A percentile compares a stretch with the other conserved stretches of the same genome.
phyloP scores from a whole-genome alignment of 2,797 vertebrate genomes.

The Sternarchorhynchus goeldii region DNA sequence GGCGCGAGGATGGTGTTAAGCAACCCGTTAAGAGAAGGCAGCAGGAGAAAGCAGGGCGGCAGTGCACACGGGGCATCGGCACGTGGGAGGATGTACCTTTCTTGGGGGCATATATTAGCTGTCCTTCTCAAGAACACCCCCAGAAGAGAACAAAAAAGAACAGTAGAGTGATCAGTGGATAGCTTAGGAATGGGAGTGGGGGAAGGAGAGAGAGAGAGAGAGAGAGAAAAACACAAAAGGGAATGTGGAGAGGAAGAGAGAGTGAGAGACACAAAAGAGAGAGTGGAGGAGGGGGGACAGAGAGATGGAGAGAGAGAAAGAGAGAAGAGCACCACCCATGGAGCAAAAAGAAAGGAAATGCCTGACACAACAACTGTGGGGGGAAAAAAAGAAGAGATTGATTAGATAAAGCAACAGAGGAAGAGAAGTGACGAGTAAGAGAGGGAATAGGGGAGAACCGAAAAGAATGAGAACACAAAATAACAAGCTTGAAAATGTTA shows the following conservation, averaged over 20 bases:
- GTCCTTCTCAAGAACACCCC: slow-evolving; percentile 92
- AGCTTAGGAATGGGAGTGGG: slow-evolving; percentile 63
- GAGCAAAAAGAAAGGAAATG: slow-evolving; percentile 72
- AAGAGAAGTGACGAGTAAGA: slow-evolving; percentile 48
- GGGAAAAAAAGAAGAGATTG: slow-evolving; percentile 77
- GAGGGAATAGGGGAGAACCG: neutral
- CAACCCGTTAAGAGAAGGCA: slow-evolving; percentile 38
- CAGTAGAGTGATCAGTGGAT: slow-evolving; percentile 83
- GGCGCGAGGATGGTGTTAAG: slow-evolving; percentile 36
- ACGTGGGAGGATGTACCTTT: slow-evolving; percentile 83
- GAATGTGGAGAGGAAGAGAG: slow-evolving; percentile 50
- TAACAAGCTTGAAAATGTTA: neutral
- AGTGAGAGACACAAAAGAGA: slow-evolving; percentile 53
- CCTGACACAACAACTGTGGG: slow-evolving; percentile 80
- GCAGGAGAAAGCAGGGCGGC: slow-evolving; percentile 38
- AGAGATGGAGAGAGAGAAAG: slow-evolving; percentile 67
- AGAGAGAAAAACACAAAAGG: slow-evolving; percentile 60
- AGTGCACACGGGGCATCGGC: slow-evolving; percentile 36
- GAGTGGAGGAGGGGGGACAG: slow-evolving; percentile 51
- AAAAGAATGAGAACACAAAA: neutral
- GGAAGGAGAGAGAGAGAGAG: slow-evolving; percentile 34
- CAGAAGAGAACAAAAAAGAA: slow-evolving; percentile 74
- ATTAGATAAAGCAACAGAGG: slow-evolving; percentile 74
- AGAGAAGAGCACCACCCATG: slow-evolving; percentile 70
- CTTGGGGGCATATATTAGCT: slow-evolving; percentile 90